Percentiles rank a stretch among this genome's conserved stretches.
These are phyloP conservation scores for Neostethus bicornis DNA, from an alignment of 2,797 vertebrate genomes.

Conservation along the genomic window DNA sequence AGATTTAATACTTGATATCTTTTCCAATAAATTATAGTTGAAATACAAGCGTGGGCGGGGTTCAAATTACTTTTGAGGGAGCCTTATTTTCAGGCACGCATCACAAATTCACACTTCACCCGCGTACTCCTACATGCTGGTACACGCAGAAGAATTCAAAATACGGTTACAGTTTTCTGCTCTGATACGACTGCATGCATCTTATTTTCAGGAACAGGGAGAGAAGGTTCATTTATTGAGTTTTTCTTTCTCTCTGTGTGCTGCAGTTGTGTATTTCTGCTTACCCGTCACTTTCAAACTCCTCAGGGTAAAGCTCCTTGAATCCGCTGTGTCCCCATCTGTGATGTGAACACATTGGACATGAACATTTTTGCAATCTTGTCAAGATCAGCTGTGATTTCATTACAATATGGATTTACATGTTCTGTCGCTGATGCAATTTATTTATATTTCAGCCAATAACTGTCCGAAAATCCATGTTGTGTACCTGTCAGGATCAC, in stretches of 20 bases:
- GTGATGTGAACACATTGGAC: constrained; percentile 47
- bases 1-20: background rate
- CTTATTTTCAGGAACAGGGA: too few relatives aligned
- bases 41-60: background rate
- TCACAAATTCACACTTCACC: too few relatives aligned
- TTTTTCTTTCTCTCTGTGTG: background rate
- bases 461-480: background rate
- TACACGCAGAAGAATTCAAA: too few relatives aligned
- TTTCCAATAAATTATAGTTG: constrained; percentile 1
- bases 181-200: too few relatives aligned
- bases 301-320: constrained; percentile 96
- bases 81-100: too few relatives aligned
- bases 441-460: background rate
- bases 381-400: background rate
- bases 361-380: background rate
- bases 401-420: background rate
- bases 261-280: constrained; percentile 8
- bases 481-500: constrained; percentile 91
- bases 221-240: too few relatives aligned
- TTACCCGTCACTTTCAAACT: constrained; percentile 91
- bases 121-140: too few relatives aligned
- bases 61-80: too few relatives aligned
- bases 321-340: constrained; percentile 99
- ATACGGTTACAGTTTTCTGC: too few relatives aligned
- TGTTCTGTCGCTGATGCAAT: background rate